Conservation (phyloP, 35 echinoderm and acorn worm genomes). For the Lytechinus pictus region DNA sequence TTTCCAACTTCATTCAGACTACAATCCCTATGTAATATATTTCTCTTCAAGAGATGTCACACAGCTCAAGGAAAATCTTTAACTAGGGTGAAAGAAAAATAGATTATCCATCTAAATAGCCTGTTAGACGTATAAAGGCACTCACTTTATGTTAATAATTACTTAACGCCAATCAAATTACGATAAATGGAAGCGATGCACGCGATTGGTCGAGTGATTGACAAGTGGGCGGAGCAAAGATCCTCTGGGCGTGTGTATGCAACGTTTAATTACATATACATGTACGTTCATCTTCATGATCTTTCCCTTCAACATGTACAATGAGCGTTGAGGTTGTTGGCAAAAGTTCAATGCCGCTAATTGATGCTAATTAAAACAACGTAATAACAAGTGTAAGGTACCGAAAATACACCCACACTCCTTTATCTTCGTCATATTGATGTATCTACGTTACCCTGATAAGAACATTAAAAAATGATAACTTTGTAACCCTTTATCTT, state of each 20-base stretch:
- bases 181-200: not conserved
- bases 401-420: not conserved
- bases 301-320: not conserved
- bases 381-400: not conserved
- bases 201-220: not conserved
- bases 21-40: not conserved
- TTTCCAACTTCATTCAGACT: not conserved
- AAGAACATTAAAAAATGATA: too few species aligned
- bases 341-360: not conserved
- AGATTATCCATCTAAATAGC: not conserved
- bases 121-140: not conserved
- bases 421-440: too few species aligned
- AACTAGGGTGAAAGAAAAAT: not conserved
- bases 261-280: not conserved
- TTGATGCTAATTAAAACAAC: not conserved
- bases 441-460: too few species aligned
- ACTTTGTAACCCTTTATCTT: too few species aligned
- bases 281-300: not conserved
- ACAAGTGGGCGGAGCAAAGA: conserved; percentile 13
- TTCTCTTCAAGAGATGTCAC: not conserved
- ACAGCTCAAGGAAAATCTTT: not conserved
- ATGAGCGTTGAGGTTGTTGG: not conserved
- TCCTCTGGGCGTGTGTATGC: not conserved
- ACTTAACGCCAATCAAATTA: not conserved
- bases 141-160: not conserved